Base-by-base conservation (phyloP, 1,140 invertebrate species). In the Acromyrmex charruanus region DNA sequence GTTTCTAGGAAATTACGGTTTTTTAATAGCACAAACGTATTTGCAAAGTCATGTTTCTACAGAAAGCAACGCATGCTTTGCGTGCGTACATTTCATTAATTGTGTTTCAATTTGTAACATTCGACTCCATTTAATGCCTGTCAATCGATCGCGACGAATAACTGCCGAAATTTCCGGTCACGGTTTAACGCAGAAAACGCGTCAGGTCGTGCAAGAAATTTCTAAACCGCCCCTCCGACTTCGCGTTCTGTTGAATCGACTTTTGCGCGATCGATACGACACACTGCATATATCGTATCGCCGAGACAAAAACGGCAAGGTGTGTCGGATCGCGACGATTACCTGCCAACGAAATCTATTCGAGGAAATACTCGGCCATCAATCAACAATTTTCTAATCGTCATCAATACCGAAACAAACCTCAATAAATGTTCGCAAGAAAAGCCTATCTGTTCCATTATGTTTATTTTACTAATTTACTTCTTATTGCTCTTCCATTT, bases 281-380 rank as follows among this genome's bases (percentile, higher is more conserved):
- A 63, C 63, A 31, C 49, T 25, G 63, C 55, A 63, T 49, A 18
- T 68, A 49, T 63, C 35, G 35, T 35, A 18, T 5, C 51, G 61
- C 16, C 25, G 63, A 84, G 88, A 77, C 69, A 59, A 58, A 81
- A 82, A 69, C n/a, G n/a, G 51, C 51, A 79, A 85, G 61, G 61
- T 68, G 44, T 58, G 61, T 66, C 49, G 58, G 16, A 77, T 77
- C 82, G 51, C 63, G 7, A 49, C 55, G 69, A 84, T 84, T 84
- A 84, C 39, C 44, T 55, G 25, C 39, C 31, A 21, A 44, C 25
- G 12, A 59, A 82, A 82, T 31, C 53, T 44, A 7, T 21, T 49
- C 68, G 58, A 51, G 55, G 44, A 84, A 75, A 75, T 84, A 35
- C 9, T 39, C 3, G 39, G 21, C 28, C 39, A 74, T 74, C 39